A percentile compares a stretch with the other conserved stretches of the same genome.
Conservation (phyloP, 2,888 invertebrate species). For the Sepiola atlantica region DNA sequence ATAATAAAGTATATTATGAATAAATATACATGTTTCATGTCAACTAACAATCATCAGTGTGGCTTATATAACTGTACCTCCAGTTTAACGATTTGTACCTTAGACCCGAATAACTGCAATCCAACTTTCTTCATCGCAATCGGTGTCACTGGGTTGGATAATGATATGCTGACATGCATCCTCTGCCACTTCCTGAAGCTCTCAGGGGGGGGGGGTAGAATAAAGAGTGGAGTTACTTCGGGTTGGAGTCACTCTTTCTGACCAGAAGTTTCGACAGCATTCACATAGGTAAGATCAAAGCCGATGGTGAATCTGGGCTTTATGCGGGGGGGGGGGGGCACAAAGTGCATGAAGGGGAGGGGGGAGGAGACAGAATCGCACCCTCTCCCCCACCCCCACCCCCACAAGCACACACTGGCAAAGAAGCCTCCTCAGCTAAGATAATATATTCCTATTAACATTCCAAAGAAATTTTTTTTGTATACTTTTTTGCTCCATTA, state of each 20-base stretch:
- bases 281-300: constrained; percentile 6
- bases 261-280: background rate
- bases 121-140: background rate
- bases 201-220: background rate
- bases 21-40: no score
- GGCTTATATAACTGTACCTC: no score
- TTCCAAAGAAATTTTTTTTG: background rate
- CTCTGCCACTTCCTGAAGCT: no score
- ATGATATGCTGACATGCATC: background rate
- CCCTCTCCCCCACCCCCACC: no score
- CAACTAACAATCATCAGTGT: no score
- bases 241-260: background rate
- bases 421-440: no score
- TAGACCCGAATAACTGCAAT: no score
- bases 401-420: no score
- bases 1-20: no score
- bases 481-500: background rate
- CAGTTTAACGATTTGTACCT: no score
- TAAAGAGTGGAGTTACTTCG: background rate
- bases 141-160: background rate
- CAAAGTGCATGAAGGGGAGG: background rate
- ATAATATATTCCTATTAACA: constrained; percentile 17
- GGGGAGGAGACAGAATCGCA: no score
- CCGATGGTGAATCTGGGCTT: background rate
- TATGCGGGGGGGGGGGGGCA: background rate